Base-by-base conservation (phyloP, 1,140 invertebrate species). In the Bradynema listronoti region DNA sequence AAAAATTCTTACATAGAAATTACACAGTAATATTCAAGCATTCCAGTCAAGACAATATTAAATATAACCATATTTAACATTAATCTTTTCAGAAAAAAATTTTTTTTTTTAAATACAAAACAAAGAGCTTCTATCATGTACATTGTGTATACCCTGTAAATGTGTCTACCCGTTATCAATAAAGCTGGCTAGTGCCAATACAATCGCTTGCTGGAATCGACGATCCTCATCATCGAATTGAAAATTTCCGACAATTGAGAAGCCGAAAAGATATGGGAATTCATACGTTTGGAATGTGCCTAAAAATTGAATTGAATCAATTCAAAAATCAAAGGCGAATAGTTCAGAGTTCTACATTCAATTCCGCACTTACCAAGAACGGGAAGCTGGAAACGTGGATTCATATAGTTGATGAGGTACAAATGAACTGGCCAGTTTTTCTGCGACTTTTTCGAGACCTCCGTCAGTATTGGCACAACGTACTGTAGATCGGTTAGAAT, bases 401-500 rank as follows among this genome's bases (percentile, higher is more conserved):
- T 61, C 63, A 61, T 66, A 61, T 59, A 59, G 22, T 65, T 65
- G 39, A 57, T 24, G 7, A 65, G 43, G 30, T 65, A 69, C 7
- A 69, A 22, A 33, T 30, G 54, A 9, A 61, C 47, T 1, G 65
- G 65, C 62, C 62, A 65, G 19, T 42, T 43, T n/a, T 70, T 33
- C 29, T 68, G 34, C 3, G 24, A n/a, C 56, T 65, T 65, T 36
- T 65, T 27, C 4, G 25, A 39, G 6, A 65, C 62, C 19, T 65
- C 62, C 22, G 11, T 71, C 6, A 68, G n/a, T 6, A 41, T 16
- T 16, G 62, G 62, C n/a, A 65, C 52, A 9, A 65, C 65, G 34
- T 67, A 65, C 46, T 65, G 62, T 16, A 45, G 22, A 30, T 65
- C 62, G 9, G 62, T 67, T 6, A 65, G 53, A n/a, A 65, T 16